Evolutionary conservation across 1,140 invertebrate genomes (phyloP).

Genomic region (Adelges cooleyi): DNA sequence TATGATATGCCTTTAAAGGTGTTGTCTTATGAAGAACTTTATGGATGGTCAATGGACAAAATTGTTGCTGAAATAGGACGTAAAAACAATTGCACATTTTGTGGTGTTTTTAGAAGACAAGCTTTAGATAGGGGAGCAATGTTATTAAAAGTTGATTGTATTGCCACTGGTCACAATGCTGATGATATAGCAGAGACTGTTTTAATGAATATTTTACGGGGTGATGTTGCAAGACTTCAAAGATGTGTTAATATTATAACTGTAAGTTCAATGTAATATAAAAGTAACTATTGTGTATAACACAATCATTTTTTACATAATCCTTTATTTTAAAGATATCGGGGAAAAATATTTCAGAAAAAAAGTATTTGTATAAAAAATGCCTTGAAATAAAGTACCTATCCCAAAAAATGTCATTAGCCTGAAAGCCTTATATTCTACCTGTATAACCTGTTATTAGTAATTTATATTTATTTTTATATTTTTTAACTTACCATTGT

Average conservation of each 20-base stretch:
- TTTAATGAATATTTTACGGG: slow-evolving; percentile 93
- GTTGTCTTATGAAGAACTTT: slow-evolving; percentile 94
- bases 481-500: too few species aligned
- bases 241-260: slow-evolving; percentile 83
- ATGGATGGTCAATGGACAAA: slow-evolving; percentile 99
- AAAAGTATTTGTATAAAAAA: too few species aligned
- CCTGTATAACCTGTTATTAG: too few species aligned
- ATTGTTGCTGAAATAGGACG: slow-evolving; percentile 87
- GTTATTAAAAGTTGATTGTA: slow-evolving; percentile 74
- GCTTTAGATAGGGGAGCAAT: slow-evolving; percentile 89
- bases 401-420: too few species aligned
- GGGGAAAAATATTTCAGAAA: too few species aligned
- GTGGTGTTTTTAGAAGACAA: slow-evolving; percentile 92
- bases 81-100: slow-evolving; percentile 99
- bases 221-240: slow-evolving; percentile 86
- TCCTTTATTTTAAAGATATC: too few species aligned
- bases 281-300: too few species aligned
- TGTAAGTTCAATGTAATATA: slow-evolving; percentile 42
- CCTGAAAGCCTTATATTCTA: too few species aligned
- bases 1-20: slow-evolving; percentile 92
- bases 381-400: too few species aligned
- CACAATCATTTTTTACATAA: too few species aligned
- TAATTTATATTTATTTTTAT: too few species aligned
- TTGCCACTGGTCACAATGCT: slow-evolving; percentile 98
- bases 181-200: slow-evolving; percentile 99